Evolutionary conservation across 1,140 invertebrate species (phyloP).

Genomic region (Radopholus similis): DNA sequence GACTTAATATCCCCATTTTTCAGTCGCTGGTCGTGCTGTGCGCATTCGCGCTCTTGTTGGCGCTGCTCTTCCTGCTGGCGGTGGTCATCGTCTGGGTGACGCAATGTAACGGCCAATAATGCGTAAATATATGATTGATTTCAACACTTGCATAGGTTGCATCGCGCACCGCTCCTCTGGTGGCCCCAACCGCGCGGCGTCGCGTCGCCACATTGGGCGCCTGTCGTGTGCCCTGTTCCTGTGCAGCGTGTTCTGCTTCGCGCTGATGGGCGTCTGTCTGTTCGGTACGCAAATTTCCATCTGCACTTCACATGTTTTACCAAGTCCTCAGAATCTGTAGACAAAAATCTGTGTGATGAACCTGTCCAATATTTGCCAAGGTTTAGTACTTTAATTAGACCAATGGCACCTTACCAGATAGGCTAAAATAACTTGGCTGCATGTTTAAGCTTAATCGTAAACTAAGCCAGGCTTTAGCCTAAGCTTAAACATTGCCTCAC

Average conservation of each 20-base stretch:
- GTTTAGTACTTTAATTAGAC: no score
- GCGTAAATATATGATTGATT: not conserved
- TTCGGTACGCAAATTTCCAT: no score
- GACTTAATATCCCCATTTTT: constrained; percentile 8
- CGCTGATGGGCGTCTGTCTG: constrained; percentile 22
- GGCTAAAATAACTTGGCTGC: no score
- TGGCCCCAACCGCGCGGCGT: constrained; percentile 4
- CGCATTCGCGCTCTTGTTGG: constrained; percentile 16
- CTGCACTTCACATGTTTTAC: no score
- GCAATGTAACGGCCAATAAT: not conserved
- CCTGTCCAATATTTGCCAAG: no score
- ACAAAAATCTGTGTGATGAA: no score
- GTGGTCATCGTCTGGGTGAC: not conserved
- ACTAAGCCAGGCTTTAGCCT: no score
- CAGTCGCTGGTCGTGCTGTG: constrained; percentile 29
- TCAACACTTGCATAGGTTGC: constrained; percentile 7
- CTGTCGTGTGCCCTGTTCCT: constrained; percentile 26
- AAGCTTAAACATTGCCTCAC: no score
- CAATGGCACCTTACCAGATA: no score
- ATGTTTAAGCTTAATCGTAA: no score
- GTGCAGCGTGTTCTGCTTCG: constrained; percentile 25
- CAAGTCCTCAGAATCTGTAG: no score
- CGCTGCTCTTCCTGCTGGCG: constrained; percentile 14
- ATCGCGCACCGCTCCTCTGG: constrained; percentile 14
- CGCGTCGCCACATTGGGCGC: constrained; percentile 7